Evolutionary conservation across 2,797 vertebrate species (phyloP).

Genomic region (Bucorvus abyssinicus): DNA sequence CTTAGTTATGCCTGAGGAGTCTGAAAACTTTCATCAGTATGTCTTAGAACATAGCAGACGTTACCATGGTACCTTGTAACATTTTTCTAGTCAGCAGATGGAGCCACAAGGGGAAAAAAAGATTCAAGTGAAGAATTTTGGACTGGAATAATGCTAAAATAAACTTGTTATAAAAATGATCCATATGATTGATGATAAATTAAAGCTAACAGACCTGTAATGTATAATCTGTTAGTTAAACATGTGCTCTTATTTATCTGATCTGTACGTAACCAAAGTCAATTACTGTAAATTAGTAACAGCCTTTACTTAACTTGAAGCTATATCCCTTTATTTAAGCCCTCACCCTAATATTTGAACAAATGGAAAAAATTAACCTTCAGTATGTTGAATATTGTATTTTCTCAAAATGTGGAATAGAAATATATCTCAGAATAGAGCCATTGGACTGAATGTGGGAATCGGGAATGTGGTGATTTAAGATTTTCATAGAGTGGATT

Average conservation of each 20-base stretch:
- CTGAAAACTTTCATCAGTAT: constrained; percentile 53
- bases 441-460: not conserved
- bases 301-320: not conserved
- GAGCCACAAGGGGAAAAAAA: constrained; percentile 37
- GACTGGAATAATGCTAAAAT: constrained; percentile 67
- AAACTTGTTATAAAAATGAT: constrained; percentile 59
- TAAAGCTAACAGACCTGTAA: constrained; percentile 50
- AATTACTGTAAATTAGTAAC: constrained; percentile 2
- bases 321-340: not conserved
- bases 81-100: constrained; percentile 71
- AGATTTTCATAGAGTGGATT: not conserved
- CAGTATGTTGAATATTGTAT: not conserved
- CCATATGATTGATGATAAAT: constrained; percentile 46
- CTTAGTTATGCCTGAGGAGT: constrained; percentile 43
- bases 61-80: constrained; percentile 72
- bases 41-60: constrained; percentile 47
- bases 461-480: not conserved
- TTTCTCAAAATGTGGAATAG: not conserved
- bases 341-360: not conserved
- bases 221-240: constrained; percentile 61
- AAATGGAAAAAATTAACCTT: not conserved
- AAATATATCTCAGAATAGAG: not conserved
- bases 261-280: constrained; percentile 34
- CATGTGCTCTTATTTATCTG: constrained; percentile 28
- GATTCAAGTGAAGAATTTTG: constrained; percentile 52